A percentile compares a stretch with the other conserved stretches of the same genome.
phyloP scores from a whole-genome alignment of 2,888 invertebrate genomes.

The Himalopsyche tibetana region DNA sequence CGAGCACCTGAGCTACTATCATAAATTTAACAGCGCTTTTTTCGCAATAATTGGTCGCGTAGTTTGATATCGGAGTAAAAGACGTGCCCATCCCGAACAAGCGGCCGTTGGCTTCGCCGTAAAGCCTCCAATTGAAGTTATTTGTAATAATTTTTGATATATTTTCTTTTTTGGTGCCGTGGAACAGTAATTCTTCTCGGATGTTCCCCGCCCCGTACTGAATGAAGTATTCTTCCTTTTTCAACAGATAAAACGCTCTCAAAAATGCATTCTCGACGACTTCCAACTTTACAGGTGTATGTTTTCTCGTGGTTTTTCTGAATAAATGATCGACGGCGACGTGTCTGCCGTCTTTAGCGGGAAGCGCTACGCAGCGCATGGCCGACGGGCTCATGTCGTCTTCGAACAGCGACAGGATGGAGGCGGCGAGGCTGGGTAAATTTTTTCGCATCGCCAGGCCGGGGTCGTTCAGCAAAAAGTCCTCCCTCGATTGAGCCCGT shows the following conservation, averaged over 20 bases:
- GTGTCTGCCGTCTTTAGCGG: background rate
- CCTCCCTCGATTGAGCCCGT: background rate
- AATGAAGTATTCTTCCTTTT: conserved; percentile 65
- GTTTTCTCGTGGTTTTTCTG: background rate
- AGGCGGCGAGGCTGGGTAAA: background rate
- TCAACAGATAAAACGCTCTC: conserved; percentile 61
- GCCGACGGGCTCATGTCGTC: background rate
- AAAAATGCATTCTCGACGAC: background rate
- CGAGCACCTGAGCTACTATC: conserved; percentile 67
- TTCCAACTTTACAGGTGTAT: background rate
- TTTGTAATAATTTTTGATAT: conserved; percentile 66
- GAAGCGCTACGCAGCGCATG: background rate
- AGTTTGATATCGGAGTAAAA: conserved; percentile 67
- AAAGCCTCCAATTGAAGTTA: conserved; percentile 68
- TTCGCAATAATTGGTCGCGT: conserved; percentile 67
- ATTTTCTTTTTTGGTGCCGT: conserved; percentile 67
- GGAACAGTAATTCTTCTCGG: conserved; percentile 66
- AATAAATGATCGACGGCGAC: background rate
- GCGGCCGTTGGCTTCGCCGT: conserved; percentile 66
- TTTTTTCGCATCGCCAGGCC: background rate
- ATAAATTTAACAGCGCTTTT: conserved; percentile 66
- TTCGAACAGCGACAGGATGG: background rate
- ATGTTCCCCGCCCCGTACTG: conserved; percentile 58
- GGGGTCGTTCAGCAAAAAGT: background rate
- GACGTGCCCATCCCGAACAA: conserved; percentile 68